Conservation (phyloP, 2,888 invertebrate species). For the Platycheirus albimanus region DNA sequence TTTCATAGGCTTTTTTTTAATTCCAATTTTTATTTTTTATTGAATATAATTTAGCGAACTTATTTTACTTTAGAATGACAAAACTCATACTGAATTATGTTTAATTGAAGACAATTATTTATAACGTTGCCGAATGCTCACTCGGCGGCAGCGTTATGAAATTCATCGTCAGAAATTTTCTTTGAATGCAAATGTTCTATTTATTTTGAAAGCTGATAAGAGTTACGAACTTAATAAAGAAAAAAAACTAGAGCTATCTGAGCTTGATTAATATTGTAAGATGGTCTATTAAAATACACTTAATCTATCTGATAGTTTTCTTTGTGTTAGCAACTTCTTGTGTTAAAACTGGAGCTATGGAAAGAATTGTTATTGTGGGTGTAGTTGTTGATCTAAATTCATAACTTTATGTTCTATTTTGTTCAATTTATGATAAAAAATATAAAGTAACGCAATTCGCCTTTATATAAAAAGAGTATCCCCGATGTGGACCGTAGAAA, state of each 20-base stretch:
- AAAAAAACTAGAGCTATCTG: neutral
- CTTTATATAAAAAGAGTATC: too few species aligned
- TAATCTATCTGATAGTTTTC: too few species aligned
- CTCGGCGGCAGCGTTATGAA: constrained; percentile 56
- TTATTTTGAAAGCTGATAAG: constrained; percentile 47
- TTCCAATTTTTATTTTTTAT: neutral
- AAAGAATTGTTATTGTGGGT: too few species aligned
- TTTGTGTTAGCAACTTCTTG: too few species aligned
- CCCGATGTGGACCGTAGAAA: too few species aligned
- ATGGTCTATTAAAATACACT: neutral
- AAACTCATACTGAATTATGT: constrained; percentile 19
- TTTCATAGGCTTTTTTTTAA: neutral
- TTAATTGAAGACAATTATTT: constrained; percentile 44
- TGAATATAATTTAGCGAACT: neutral
- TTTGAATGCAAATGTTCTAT: constrained; percentile 32
- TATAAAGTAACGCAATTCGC: too few species aligned
- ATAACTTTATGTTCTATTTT: too few species aligned
- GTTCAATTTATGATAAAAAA: too few species aligned
- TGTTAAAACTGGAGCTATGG: too few species aligned
- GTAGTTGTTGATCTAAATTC: too few species aligned
- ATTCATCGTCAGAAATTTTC: constrained; percentile 21
- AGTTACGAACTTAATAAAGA: neutral
- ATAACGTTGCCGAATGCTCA: constrained; percentile 50
- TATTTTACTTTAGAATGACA: neutral
- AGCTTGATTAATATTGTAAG: neutral